Base-by-base conservation (phyloP, 2,888 invertebrate species). In the Orthosia gothica region DNA sequence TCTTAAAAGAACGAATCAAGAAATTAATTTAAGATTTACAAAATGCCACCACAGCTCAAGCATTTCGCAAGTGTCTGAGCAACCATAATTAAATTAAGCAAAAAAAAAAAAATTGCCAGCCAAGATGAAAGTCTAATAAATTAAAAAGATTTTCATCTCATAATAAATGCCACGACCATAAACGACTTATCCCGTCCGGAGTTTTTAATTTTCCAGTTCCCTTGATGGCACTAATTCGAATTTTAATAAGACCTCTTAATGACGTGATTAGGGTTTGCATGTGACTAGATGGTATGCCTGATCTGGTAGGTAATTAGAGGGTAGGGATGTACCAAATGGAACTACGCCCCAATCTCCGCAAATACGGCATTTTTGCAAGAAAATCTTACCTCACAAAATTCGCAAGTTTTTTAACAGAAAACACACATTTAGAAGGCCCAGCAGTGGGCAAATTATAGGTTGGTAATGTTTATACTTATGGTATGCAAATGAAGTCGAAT, bases 161-260 rank as follows among this genome's bases (percentile, higher is more conserved):
- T 57, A 57, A 70, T 68, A 64, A 81, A 61, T 61, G 16, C 55
- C 49, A 26, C 7, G 11, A n/a, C 59, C 49, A 26, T 72, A 55
- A 75, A 76, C 40, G 67, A 61, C 63, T 67, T 71, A 62, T 49
- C 65, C 49, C 45, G 58, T 15, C 54, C 55, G 15, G 54, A 40
- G 63, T 61, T 58, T 83, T 83, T 74, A 78, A 86, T 81, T 79
- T 78, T 81, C 84, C 74, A 76, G 75, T 55, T 58, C 62, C 65
- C 61, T 61, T 52, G 70, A 75, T 71, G 62, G 47, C 52, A 55
- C 68, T 85, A 87, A 84, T 85, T 85, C 78, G 69, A 80, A 74
- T 84, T 82, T 82, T 84, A 85, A 86, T 86, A 84, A 80, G 70
- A 76, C 72, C 69, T 55, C 50, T 18, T 69, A 75, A 76, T 82